Evolutionary conservation across 2,113 vertebrate species (phyloP).

Genomic region (Acrocephalus arundinaceus): DNA sequence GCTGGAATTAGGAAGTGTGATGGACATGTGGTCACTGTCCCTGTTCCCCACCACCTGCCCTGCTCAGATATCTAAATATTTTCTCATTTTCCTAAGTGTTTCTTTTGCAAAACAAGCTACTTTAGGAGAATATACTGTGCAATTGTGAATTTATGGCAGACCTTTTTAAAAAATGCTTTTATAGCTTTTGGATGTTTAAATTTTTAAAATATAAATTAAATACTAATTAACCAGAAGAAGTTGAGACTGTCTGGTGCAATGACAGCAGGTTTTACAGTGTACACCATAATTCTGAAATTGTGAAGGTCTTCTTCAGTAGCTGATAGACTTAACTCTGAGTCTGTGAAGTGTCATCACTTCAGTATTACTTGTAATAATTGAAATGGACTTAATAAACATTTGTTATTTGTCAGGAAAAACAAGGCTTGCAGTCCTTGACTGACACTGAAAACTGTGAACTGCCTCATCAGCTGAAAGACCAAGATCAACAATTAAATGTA

Average conservation of each 20-base stretch:
- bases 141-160: neutral
- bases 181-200: neutral
- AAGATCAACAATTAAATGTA: neutral
- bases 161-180: neutral
- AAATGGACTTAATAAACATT: neutral
- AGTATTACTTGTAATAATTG: neutral
- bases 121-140: neutral
- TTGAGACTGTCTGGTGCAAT: neutral
- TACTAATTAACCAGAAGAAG: neutral
- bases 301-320: neutral
- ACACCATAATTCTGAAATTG: neutral
- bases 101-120: neutral
- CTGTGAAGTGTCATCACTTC: neutral
- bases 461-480: neutral
- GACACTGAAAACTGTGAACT: neutral
- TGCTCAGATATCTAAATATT: neutral
- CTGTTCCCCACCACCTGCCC: neutral
- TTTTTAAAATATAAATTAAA: neutral
- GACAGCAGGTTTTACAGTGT: neutral
- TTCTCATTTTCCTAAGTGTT: neutral
- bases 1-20: neutral
- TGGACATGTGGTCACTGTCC: neutral
- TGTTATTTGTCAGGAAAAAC: neutral
- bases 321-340: neutral
- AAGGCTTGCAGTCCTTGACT: neutral